A percentile compares a stretch with the other conserved stretches of the same genome.
Conservation (phyloP, 2,888 invertebrate genomes). For the Onchidella celtica region DNA sequence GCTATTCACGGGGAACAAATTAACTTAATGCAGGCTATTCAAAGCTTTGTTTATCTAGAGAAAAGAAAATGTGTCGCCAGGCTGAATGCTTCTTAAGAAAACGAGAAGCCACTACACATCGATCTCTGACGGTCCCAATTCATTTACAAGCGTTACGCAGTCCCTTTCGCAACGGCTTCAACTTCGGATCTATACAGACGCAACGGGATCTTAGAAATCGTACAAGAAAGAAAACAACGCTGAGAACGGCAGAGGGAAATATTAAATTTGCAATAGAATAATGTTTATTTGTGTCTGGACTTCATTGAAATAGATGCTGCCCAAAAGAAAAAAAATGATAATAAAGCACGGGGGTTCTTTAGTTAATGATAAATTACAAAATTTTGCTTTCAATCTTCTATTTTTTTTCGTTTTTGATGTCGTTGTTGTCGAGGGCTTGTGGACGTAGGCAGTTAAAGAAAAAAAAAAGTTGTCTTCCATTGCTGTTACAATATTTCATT, state of each 20-base stretch:
- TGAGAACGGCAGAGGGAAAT: not conserved
- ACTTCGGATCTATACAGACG: no score
- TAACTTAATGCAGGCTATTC: slow-evolving; percentile 3
- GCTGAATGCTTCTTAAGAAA: not conserved
- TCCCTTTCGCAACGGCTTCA: not conserved
- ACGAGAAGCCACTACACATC: not conserved
- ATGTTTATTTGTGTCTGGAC: not conserved
- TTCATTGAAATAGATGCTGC: not conserved
- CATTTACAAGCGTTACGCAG: not conserved
- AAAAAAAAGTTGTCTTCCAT: not conserved
- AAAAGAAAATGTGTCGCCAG: slow-evolving; percentile 13
- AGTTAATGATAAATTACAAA: no score
- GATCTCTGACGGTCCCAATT: not conserved
- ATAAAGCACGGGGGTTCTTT: not conserved
- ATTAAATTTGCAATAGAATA: not conserved
- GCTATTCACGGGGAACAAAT: slow-evolving; percentile 14
- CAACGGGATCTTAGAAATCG: no score
- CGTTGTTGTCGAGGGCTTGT: no score
- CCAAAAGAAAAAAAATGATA: not conserved
- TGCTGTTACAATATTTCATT: no score
- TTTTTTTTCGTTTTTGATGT: no score
- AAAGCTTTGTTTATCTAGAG: not conserved
- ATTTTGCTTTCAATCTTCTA: no score
- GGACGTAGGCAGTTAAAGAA: no score
- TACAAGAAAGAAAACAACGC: no score